A percentile compares a stretch with the other conserved stretches of the same genome.
phyloP scores from a whole-genome alignment of 2,797 vertebrate species.

The Caiman crocodilus region DNA sequence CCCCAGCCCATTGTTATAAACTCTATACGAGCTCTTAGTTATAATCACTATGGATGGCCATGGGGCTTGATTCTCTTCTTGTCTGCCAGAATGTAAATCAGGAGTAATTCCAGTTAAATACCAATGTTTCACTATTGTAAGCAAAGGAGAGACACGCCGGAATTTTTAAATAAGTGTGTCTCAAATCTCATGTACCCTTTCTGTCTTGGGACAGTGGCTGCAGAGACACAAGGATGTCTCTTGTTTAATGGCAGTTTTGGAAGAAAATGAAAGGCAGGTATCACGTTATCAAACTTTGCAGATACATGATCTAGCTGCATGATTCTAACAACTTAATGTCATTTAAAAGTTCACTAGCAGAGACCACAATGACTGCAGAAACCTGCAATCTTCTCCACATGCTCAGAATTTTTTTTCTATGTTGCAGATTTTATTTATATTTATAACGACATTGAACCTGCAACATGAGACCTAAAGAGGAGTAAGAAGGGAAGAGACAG shows the following conservation, averaged over 20 bases:
- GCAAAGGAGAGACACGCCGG: not conserved
- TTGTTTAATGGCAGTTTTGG: not conserved
- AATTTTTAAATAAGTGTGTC: not conserved
- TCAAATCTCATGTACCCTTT: not conserved
- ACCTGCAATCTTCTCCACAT: rapidly evolving
- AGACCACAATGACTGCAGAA: not conserved
- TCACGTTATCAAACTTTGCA: rapidly evolving
- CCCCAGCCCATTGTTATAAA: not conserved
- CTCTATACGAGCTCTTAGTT: not conserved
- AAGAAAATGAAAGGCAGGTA: not conserved
- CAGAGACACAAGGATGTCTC: not conserved
- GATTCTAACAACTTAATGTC: not conserved
- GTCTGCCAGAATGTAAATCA: not conserved
- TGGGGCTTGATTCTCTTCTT: not conserved
- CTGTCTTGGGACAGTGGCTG: not conserved
- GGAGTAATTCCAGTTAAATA: rapidly evolving
- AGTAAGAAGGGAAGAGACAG: conserved; percentile 52
- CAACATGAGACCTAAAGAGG: not conserved
- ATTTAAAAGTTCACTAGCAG: not conserved
- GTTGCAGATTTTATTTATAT: conserved; percentile 63
- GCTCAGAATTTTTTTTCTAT: not conserved
- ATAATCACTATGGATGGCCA: not conserved
- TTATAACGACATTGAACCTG: conserved; percentile 63
- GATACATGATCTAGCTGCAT: not conserved
- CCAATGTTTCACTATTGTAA: not conserved